Base-by-base conservation (phyloP, 2,888 invertebrate genomes). In the Dasypolia templi region DNA sequence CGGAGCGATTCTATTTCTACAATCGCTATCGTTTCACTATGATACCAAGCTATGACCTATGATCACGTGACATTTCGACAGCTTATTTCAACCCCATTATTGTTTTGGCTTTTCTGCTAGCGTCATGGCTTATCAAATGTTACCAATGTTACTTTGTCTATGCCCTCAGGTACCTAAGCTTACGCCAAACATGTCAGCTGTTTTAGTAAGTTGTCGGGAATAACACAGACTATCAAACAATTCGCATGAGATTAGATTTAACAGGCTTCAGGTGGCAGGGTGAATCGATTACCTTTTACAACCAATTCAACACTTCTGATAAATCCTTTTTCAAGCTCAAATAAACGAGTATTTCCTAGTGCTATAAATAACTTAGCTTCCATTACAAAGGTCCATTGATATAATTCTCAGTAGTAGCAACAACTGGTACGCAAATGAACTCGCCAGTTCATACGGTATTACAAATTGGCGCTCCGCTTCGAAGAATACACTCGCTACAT, bases 361-460 rank as follows among this genome's bases (percentile, higher is more conserved):
- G 11, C 66, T 53, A 76, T 81, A 55, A 75, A 75, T 75, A 51
- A 74, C 58, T 64, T 59, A 49, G 75, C 46, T 61, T 59, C 39
- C 61, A 66, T 67, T 67, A 81, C 26, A 67, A 22, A 29, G 49
- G n/a, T 22, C 35, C 49, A 55, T 49, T 77, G 64, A 61, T 56
- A 77, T 66, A 79, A 79, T 66, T 82, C 70, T 63, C 32, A 5
- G 58, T 68, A 29, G 35, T 69, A 70, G 82, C 53, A 79, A 64
- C 61, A 62, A 79, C 58, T 77, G 61, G 35, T 56, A 67, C 51
- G 51, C 66, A 66, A 78, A 81, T 75, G 65, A 78, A 78, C 51
- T 53, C 62, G 56, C 65, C 32, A 79, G 62, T 72, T 69, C 79
- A 78, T 80, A 78, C 59, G 49, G 22, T 72, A 69, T 81, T 83